Evolutionary conservation across 1,140 invertebrate species (phyloP), one percentile per base, ranked within the genome.

Genomic region (Heliconius melpomene): DNA sequence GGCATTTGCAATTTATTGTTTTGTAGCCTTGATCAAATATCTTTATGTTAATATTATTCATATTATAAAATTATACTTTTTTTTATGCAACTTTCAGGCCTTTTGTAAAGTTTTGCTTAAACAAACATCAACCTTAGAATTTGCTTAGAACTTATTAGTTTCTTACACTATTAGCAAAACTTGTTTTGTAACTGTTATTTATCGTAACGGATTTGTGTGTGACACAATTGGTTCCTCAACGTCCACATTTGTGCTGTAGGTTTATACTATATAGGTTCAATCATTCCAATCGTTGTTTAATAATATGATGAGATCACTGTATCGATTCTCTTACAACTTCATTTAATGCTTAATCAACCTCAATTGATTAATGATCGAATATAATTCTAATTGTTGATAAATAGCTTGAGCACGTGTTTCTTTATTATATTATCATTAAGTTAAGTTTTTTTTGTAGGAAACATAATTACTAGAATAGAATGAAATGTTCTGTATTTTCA

Each of bases 261-360:
- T 57, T 23, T 8, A 9, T 23, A 29, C 29, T 9, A 9, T 13
- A 29, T 66, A 29, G 23, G 26, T 13, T 26, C 23, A 66, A 16
- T 29, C 60, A 66, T 66, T 66, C 60, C 60, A 66, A 29, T 26
- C 13, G 57, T 60, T 60, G 57, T 66, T 29, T 29, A 5, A 66
- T 29, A 66, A 57, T n/a, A n/a, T 29, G 60, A 66, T 66, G 60
- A 66, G 60, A 29, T 66, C 60, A 66, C 60, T 66, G 23, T 66
- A 66, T 66, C 60, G 23, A 66, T 26, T 66, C 60, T 66, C 23
- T 66, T 66, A 57, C 54, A 57, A 57, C 54, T 57, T 57, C 54
- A 29, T 66, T 66, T 29, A 66, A 66, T 66, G n/a, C 26, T 26
- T 66, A 13, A 66, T 66, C 23, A 66, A 13, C 60, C 26, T 66